These are phyloP conservation scores for Acestrorhynchus altus DNA, from an alignment of 2,797 vertebrate species.

Conservation along the genomic window DNA sequence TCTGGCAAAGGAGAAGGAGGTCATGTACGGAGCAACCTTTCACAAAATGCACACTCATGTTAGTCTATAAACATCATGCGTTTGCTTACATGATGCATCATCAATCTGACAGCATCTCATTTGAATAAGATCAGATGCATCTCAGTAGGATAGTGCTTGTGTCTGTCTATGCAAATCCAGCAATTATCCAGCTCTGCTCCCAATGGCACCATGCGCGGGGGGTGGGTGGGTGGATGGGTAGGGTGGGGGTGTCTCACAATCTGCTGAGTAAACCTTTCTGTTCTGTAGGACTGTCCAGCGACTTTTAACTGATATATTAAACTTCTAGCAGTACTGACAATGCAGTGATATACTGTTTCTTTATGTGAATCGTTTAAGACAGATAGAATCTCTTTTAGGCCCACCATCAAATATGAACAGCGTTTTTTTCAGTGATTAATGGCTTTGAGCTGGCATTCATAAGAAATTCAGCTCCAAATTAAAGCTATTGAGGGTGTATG, in stretches of 20 bases:
- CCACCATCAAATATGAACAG: neutral
- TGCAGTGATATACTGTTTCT: slow-evolving; percentile 11
- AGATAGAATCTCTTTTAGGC: neutral
- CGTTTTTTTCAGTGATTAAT: neutral
- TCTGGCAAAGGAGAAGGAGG: neutral
- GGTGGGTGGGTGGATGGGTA: neutral
- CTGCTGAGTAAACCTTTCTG: slow-evolving; percentile 52
- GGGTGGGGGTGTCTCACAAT: slow-evolving; percentile 17
- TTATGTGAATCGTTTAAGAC: neutral
- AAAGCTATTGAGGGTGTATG: slow-evolving; percentile 68
- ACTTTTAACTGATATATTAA: slow-evolving; percentile 48
- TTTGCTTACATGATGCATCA: slow-evolving; percentile 63
- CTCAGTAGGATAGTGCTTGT: slow-evolving; percentile 44
- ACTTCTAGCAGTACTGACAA: slow-evolving; percentile 25
- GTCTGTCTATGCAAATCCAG: slow-evolving; percentile 59
- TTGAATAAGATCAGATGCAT: slow-evolving; percentile 52
- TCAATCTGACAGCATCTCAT: slow-evolving; percentile 64
- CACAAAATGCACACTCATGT: slow-evolving; percentile 11
- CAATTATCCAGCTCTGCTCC: slow-evolving; percentile 62
- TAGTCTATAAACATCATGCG: slow-evolving; percentile 34
- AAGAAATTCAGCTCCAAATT: neutral
- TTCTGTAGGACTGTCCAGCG: slow-evolving; percentile 44
- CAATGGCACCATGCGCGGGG: slow-evolving; percentile 34
- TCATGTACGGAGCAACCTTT: neutral
- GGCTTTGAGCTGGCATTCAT: neutral